Percentiles rank a stretch among this genome's conserved stretches.
phyloP scores from a whole-genome alignment of 2,113 vertebrate species.

The Epinephelus moara region DNA sequence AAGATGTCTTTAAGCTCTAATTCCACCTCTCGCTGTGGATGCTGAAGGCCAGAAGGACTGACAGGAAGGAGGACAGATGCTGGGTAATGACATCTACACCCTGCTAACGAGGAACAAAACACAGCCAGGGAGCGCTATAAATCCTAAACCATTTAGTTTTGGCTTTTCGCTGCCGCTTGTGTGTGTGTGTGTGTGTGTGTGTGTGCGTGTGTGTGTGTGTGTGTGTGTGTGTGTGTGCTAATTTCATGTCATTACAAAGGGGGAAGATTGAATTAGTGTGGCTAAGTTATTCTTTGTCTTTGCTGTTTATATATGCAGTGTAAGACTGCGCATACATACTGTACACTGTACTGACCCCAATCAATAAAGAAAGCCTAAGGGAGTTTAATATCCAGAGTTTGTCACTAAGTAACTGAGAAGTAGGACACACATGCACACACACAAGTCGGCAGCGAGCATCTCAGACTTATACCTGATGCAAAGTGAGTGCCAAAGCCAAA shows the following conservation, averaged over 20 bases:
- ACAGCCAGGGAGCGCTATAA: constrained; percentile 44
- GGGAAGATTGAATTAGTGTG: neutral
- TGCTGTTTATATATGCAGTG: constrained; percentile 5
- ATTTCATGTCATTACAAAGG: neutral
- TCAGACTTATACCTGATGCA: constrained; percentile 63
- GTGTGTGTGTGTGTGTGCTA: neutral
- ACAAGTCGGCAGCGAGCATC: constrained; percentile 39
- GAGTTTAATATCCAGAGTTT: constrained; percentile 20
- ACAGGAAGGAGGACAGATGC: constrained; percentile 46
- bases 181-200: constrained; percentile 26
- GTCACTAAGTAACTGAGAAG: constrained; percentile 38
- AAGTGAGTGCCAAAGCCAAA: constrained; percentile 56
- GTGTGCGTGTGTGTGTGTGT: neutral
- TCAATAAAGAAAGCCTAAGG: constrained; percentile 23
- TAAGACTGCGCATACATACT: neutral
- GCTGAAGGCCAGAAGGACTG: constrained; percentile 60
- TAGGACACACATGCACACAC: constrained; percentile 40
- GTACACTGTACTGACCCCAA: neutral
- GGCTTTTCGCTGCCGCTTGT: constrained; percentile 36
- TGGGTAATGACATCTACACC: constrained; percentile 74
- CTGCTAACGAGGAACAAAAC: constrained; percentile 71
- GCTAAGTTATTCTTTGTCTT: neutral
- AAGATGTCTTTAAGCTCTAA: constrained; percentile 79
- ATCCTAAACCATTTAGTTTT: constrained; percentile 46
- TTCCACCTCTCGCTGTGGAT: constrained; percentile 66